phyloP scores from a whole-genome alignment of 1,140 invertebrate genomes.

The Drosophila tristis region DNA sequence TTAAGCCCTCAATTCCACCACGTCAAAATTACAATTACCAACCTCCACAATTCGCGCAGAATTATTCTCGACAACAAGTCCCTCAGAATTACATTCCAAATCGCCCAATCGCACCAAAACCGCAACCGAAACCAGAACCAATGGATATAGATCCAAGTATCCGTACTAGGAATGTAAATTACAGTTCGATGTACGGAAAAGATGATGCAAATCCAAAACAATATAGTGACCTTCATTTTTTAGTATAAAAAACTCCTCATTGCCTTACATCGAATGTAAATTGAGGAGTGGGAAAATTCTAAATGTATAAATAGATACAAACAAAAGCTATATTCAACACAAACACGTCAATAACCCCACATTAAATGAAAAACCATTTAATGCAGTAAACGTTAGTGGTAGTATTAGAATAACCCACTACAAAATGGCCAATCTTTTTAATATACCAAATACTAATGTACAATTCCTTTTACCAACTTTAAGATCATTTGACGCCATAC shows the following conservation, averaged over 20 bases:
- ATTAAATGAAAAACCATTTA: constrained; percentile 29
- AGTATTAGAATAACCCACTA: constrained; percentile 27
- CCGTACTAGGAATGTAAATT: no score
- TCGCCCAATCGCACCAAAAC: neutral
- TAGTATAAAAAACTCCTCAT: constrained; percentile 21
- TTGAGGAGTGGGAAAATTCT: constrained; percentile 31
- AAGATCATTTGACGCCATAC: constrained; percentile 28
- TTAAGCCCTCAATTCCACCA: no score
- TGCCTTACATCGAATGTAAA: constrained; percentile 45
- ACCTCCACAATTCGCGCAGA: no score
- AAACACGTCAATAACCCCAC: constrained; percentile 16
- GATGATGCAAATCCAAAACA: no score
- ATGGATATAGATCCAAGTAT: constrained; percentile 12
- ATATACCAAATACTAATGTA: neutral
- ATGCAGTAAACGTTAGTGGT: constrained; percentile 37
- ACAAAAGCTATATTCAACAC: constrained; percentile 46
- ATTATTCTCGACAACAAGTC: no score
- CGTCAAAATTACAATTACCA: no score
- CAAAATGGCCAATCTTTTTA: constrained; percentile 36
- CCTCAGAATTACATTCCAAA: no score
- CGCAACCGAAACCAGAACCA: neutral
- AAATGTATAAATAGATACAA: constrained; percentile 22
- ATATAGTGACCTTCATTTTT: no score
- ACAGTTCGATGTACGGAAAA: no score
- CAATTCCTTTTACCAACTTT: constrained; percentile 34